A percentile compares a stretch with the other conserved stretches of the same genome.
Evolutionary conservation across 2,888 invertebrate genomes (phyloP).

Genomic region (Agriopis marginaria): DNA sequence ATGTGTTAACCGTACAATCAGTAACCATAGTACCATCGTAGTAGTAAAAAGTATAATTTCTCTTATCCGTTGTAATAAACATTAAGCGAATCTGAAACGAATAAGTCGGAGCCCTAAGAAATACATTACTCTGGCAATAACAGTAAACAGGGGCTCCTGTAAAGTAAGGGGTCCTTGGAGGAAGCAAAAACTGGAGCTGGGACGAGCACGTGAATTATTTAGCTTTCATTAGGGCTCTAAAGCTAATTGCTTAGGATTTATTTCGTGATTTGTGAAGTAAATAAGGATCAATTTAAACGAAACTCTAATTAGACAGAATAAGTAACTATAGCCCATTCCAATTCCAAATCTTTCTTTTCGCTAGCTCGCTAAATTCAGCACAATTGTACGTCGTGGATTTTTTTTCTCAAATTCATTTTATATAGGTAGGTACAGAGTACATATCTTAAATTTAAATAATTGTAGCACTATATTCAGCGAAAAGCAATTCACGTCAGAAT

Average conservation of each 20-base stretch:
- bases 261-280: slow-evolving; percentile 14
- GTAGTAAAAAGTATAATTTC: slow-evolving; percentile 19
- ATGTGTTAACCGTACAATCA: not conserved
- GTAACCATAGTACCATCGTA: not conserved
- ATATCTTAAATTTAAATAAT: too few species aligned
- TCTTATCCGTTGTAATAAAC: slow-evolving; percentile 31
- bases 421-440: too few species aligned
- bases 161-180: slow-evolving; percentile 24
- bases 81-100: slow-evolving; percentile 29
- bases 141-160: slow-evolving; percentile 40
- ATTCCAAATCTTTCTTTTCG: not conserved
- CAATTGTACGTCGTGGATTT: too few species aligned
- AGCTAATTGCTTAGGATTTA: slow-evolving; percentile 36
- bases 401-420: not conserved
- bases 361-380: not conserved
- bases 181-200: slow-evolving; percentile 31
- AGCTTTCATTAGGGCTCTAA: slow-evolving; percentile 38
- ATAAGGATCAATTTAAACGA: slow-evolving; percentile 1
- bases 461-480: too few species aligned
- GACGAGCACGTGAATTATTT: slow-evolving; percentile 40
- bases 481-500: too few species aligned
- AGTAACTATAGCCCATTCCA: too few species aligned
- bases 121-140: slow-evolving; percentile 43
- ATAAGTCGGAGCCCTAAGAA: slow-evolving; percentile 23
- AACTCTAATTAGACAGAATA: slow-evolving; percentile 1